Evolutionary conservation across 1,140 invertebrate species (phyloP).

Genomic region (Nomia melanderi): DNA sequence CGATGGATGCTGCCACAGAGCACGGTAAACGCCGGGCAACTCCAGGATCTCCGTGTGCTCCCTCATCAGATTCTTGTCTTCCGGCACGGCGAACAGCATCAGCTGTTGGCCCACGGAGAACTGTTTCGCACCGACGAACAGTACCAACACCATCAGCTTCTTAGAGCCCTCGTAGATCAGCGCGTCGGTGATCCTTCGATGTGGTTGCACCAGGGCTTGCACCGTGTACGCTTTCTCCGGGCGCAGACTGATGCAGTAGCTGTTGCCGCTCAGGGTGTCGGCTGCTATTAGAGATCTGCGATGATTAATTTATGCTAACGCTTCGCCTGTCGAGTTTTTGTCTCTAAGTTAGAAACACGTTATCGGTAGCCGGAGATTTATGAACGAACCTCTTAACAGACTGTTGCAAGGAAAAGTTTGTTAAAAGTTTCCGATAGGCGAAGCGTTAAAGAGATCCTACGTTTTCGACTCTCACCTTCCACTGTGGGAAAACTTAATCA

Average conservation of each 20-base stretch:
- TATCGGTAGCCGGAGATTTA: too few relatives aligned
- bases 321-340: too few relatives aligned
- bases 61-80: conserved; percentile 24
- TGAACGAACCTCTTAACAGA: not conserved
- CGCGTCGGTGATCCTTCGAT: conserved; percentile 61
- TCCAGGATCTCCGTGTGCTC: conserved; percentile 3
- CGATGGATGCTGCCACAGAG: conserved; percentile 53
- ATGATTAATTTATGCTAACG: not conserved
- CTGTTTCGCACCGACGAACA: conserved; percentile 37
- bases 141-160: conserved; percentile 57
- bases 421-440: too few relatives aligned
- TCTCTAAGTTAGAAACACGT: too few relatives aligned
- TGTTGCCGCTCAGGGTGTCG: conserved; percentile 63
- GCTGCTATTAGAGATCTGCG: conserved; percentile 62
- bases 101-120: conserved; percentile 51
- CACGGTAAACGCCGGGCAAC: conserved; percentile 53
- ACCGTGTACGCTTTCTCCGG: conserved; percentile 48
- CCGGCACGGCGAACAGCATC: conserved; percentile 50
- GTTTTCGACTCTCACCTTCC: conserved; percentile 72
- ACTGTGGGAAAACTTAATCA: conserved; percentile 72
- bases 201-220: conserved; percentile 43
- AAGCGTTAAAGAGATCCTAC: too few relatives aligned
- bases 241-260: conserved; percentile 67
- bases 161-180: conserved; percentile 53
- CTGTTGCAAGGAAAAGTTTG: too few relatives aligned